phyloP scores from a whole-genome alignment of 2,888 invertebrate species.

The Sicus ferrugineus region DNA sequence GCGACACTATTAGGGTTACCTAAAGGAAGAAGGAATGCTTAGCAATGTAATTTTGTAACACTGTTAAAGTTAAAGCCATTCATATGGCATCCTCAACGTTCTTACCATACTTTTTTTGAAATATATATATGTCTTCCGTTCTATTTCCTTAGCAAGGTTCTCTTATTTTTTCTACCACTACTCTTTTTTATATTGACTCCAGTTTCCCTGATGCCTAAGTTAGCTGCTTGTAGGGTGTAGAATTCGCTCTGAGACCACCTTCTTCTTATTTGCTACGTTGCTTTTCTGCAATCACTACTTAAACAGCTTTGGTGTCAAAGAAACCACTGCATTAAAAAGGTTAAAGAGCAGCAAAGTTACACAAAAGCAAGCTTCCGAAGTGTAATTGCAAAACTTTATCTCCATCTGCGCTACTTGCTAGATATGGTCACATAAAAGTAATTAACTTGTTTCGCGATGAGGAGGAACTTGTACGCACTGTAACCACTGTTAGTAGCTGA shows the following conservation, averaged over 20 bases:
- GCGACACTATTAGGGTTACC: too few species aligned
- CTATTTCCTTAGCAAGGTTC: too few species aligned
- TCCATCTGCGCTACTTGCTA: conserved; percentile 20
- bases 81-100: too few species aligned
- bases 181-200: too few species aligned
- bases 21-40: too few species aligned
- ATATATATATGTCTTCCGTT: too few species aligned
- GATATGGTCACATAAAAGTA: conserved; percentile 31
- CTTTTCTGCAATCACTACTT: neutral
- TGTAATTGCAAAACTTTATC: conserved; percentile 30
- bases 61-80: too few species aligned
- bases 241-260: neutral
- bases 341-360: neutral
- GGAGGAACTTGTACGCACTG: too few species aligned
- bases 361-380: conserved; percentile 20
- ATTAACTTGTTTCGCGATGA: conserved; percentile 18
- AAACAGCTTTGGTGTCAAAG: neutral
- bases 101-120: too few species aligned
- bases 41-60: too few species aligned
- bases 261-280: neutral
- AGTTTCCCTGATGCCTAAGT: neutral
- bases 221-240: neutral
- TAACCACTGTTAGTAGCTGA: too few species aligned
- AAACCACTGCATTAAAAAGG: neutral
- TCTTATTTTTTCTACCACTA: too few species aligned